Percentiles rank a stretch among this genome's conserved stretches.
These are phyloP conservation scores for Thereva nobilitata DNA, from an alignment of 2,888 invertebrate genomes.

Conservation along the genomic window DNA sequence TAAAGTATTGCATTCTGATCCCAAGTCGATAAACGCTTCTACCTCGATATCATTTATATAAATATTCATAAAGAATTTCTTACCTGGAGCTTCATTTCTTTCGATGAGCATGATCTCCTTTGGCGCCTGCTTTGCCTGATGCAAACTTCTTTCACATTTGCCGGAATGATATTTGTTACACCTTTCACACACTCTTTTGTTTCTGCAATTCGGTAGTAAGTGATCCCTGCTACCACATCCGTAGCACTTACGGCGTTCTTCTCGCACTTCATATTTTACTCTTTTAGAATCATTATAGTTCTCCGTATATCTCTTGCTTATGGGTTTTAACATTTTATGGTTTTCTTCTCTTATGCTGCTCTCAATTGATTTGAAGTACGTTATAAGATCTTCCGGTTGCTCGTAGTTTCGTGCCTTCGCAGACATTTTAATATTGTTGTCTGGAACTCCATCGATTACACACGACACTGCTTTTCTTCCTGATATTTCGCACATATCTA, in stretches of 20 bases:
- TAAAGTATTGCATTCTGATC: constrained; percentile 19
- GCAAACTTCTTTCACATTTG: neutral
- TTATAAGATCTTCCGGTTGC: constrained; percentile 29
- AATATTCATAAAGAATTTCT: constrained; percentile 32
- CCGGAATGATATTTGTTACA: constrained; percentile 4
- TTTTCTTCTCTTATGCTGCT: neutral
- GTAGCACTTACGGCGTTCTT: constrained; percentile 4
- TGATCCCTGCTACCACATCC: constrained; percentile 11
- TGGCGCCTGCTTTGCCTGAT: neutral
- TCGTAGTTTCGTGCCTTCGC: constrained; percentile 33
- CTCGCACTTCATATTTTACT: neutral
- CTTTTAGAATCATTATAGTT: neutral
- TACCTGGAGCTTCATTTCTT: neutral
- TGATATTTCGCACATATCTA: constrained; percentile 23
- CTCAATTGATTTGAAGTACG: constrained; percentile 35
- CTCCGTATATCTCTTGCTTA: too few relatives aligned
- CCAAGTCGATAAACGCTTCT: constrained; percentile 35
- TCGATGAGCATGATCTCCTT: neutral
- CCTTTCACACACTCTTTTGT: neutral
- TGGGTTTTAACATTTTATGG: neutral
- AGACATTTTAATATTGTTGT: constrained; percentile 26
- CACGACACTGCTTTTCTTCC: constrained; percentile 30
- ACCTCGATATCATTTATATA: constrained; percentile 20
- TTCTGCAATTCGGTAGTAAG: neutral
- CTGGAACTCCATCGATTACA: constrained; percentile 34